A percentile compares a stretch with the other conserved stretches of the same genome.
These are phyloP conservation scores for Oryzias sinensis DNA, from an alignment of 2,797 vertebrate genomes.

Conservation along the genomic window DNA sequence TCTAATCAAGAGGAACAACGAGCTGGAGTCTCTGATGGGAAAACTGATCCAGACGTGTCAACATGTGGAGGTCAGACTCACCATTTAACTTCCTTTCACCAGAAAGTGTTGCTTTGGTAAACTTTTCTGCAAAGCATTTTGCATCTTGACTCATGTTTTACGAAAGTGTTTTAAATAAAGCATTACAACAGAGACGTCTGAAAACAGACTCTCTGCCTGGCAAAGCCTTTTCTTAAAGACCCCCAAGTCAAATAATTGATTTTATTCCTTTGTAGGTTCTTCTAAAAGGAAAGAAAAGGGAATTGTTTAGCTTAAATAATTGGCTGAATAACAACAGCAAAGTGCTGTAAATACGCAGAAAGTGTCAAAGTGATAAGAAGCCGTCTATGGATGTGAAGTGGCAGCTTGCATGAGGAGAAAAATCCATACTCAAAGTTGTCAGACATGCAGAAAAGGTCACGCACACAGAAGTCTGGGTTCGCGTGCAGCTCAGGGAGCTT, in stretches of 20 bases:
- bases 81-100: background rate
- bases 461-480: background rate
- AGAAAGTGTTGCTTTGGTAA: background rate
- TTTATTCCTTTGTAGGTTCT: background rate
- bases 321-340: no score
- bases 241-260: slow-evolving; percentile 41
- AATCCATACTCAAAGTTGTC: background rate
- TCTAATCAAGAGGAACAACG: slow-evolving; percentile 94
- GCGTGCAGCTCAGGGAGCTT: slow-evolving; percentile 10
- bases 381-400: slow-evolving; percentile 10
- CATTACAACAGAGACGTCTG: slow-evolving; percentile 46
- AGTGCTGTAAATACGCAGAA: slow-evolving; percentile 6
- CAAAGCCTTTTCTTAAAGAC: slow-evolving; percentile 23
- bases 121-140: no score
- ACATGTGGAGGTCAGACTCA: slow-evolving; percentile 89
- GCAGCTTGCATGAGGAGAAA: background rate
- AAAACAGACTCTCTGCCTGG: slow-evolving; percentile 16
- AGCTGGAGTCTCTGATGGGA: slow-evolving; percentile 93
- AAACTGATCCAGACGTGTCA: slow-evolving; percentile 96
- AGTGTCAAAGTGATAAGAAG: background rate
- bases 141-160: slow-evolving; percentile 12
- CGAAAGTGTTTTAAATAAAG: slow-evolving; percentile 64
- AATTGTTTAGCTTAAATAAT: background rate
- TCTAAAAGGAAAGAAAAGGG: background rate
- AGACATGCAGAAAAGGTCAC: slow-evolving; percentile 5